These are phyloP conservation scores for Caenorhabditis panamensis DNA, from an alignment of 2,888 invertebrate species.

Conservation along the genomic window DNA sequence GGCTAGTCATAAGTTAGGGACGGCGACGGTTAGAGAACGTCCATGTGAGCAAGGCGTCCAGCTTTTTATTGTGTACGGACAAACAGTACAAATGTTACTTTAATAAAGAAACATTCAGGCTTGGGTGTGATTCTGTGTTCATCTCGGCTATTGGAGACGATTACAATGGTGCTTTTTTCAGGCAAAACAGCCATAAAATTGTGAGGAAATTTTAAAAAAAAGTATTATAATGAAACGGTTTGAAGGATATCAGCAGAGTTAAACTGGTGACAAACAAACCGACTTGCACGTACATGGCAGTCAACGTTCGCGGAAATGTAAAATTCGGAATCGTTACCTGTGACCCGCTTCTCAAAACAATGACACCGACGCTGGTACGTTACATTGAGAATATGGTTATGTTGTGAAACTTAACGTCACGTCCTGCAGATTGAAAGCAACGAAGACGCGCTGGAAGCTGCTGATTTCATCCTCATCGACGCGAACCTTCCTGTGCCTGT, in stretches of 20 bases:
- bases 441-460: constrained; percentile 84
- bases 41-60: too few species aligned
- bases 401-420: neutral
- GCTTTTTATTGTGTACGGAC: too few species aligned
- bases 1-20: too few species aligned
- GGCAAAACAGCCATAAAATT: constrained; percentile 57
- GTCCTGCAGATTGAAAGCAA: constrained; percentile 85
- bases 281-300: constrained; percentile 72
- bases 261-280: constrained; percentile 48
- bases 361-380: constrained; percentile 70
- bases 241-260: constrained; percentile 60
- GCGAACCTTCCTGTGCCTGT: constrained; percentile 88
- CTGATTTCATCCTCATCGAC: constrained; percentile 90
- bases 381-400: neutral
- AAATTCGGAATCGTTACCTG: constrained; percentile 70
- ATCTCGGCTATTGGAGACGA: constrained; percentile 90
- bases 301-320: constrained; percentile 74
- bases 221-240: neutral
- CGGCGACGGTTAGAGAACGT: too few species aligned
- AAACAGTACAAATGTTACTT: too few species aligned
- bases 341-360: constrained; percentile 61
- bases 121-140: constrained; percentile 82
- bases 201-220: constrained; percentile 19
- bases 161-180: constrained; percentile 77
- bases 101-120: constrained; percentile 30